phyloP scores from a whole-genome alignment of 2,113 vertebrate genomes.

The Mirounga angustirostris region DNA sequence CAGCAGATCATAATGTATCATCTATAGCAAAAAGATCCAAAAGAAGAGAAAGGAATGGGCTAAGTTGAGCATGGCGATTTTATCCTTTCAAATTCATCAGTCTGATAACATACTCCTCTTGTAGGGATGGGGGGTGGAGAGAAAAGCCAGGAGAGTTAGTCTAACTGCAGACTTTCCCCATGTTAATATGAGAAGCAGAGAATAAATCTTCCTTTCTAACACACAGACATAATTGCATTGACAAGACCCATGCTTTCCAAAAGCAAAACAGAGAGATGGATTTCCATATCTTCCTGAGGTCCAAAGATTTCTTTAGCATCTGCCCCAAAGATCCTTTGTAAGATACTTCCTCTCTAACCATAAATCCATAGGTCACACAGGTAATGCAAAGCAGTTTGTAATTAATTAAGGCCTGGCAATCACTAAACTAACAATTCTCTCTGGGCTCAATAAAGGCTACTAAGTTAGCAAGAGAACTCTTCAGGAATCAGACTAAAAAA shows the following conservation, averaged over 20 bases:
- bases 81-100: not conserved
- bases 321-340: not conserved
- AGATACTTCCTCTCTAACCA: not conserved
- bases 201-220: not conserved
- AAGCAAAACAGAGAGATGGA: not conserved
- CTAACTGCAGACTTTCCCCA: not conserved
- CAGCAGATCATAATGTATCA: not conserved
- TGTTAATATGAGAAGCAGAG: not conserved
- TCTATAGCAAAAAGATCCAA: not conserved
- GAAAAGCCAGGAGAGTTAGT: not conserved
- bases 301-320: not conserved
- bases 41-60: not conserved
- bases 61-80: not conserved
- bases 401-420: not conserved
- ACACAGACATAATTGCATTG: not conserved
- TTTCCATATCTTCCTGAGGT: not conserved
- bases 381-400: not conserved
- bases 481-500: constrained; percentile 28
- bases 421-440: not conserved
- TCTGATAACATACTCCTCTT: not conserved
- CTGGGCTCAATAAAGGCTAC: not conserved
- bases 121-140: not conserved
- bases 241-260: not conserved
- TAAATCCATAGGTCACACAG: not conserved
- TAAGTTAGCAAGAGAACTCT: not conserved